These are phyloP conservation scores for Apeira syringaria DNA, from an alignment of 2,888 invertebrate genomes.

Conservation along the genomic window DNA sequence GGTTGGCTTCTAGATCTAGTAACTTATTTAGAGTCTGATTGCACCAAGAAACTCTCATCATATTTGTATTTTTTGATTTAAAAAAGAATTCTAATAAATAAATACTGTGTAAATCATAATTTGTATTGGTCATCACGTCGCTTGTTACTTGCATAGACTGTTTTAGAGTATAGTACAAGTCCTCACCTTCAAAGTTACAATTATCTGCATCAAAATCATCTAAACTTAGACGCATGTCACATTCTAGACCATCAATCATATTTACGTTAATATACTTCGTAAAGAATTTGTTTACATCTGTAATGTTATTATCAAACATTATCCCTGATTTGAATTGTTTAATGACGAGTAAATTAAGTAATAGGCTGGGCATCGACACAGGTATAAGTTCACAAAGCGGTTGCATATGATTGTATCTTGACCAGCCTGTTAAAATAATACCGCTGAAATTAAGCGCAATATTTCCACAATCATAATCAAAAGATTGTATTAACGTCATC, in stretches of 20 bases:
- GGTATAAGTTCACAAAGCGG: slow-evolving; percentile 87
- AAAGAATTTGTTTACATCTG: slow-evolving; percentile 1
- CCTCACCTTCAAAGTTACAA: slow-evolving; percentile 45
- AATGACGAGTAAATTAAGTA: slow-evolving; percentile 81
- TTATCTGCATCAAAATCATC: slow-evolving; percentile 14
- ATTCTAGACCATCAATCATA: background rate
- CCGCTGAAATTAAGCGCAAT: slow-evolving; percentile 78
- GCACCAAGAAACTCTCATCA: slow-evolving; percentile 12
- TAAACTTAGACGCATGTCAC: background rate
- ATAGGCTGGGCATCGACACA: slow-evolving; percentile 84
- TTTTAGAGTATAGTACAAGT: slow-evolving; percentile 33
- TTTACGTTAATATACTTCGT: background rate
- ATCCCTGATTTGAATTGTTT: slow-evolving; percentile 49
- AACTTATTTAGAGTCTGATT: slow-evolving; percentile 15
- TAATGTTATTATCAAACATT: slow-evolving; percentile 14
- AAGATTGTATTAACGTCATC: slow-evolving; percentile 83
- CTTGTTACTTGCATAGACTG: slow-evolving; percentile 26
- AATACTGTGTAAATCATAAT: slow-evolving; percentile 12
- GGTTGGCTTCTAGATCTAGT: background rate
- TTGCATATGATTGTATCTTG: slow-evolving; percentile 87
- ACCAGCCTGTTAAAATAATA: slow-evolving; percentile 89
- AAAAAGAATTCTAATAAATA: slow-evolving; percentile 39
- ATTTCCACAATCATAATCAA: slow-evolving; percentile 61
- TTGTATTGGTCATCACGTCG: slow-evolving; percentile 25
- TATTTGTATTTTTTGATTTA: slow-evolving; percentile 35